Base-by-base conservation (phyloP, 1,140 invertebrate species). In the Elysia chlorotica region DNA sequence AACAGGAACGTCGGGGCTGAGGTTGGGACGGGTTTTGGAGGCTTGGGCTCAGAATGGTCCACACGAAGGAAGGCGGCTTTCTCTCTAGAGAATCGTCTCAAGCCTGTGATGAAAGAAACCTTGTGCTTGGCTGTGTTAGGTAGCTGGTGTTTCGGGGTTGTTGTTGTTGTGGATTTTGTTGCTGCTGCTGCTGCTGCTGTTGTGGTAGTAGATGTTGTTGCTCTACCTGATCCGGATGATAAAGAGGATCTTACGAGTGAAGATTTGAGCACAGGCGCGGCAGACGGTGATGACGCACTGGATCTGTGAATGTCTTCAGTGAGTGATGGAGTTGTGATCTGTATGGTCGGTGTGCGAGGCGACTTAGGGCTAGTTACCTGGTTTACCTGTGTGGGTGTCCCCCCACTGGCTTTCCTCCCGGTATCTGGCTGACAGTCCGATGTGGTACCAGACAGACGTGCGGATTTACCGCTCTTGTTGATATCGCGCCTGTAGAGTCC, bases 31-130 rank as follows among this genome's bases (percentile, higher is more conserved):
- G 6, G 1, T 17, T 21, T 2, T 5, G 1, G 17, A 25, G 31
- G 30, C 35, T 35, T 5, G 4, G 5, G 1, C n/a, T 62, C 21
- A 0, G 53, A 0, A 2, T 70, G 33, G 30, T 33, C 31, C 31
- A 57, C 48, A 23, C 63, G 2, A 19, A 41, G 21, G 30, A 37
- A 23, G 1, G 63, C 37, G n/a, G 37, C 30, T 28, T 30, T 37
- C 2, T 65, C 35, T 65, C 37, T 25, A 3, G 63, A 65, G 5
- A 65, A 28, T 19, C 63, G 35, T 41, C 63, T 33, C 2, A 65
- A 30, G 2, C 63, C 63, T 17, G 33, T 65, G 63, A 65, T 65
- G 23, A 65, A 65, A 14, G 63, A 65, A 10, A 37, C 48, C 17
- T 33, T 21, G 23, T 25, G 5, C 17, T 63, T 62, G 38, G 4